Conservation (phyloP, 2,888 invertebrate species). For the Dimorphilus gyrociliatus region DNA sequence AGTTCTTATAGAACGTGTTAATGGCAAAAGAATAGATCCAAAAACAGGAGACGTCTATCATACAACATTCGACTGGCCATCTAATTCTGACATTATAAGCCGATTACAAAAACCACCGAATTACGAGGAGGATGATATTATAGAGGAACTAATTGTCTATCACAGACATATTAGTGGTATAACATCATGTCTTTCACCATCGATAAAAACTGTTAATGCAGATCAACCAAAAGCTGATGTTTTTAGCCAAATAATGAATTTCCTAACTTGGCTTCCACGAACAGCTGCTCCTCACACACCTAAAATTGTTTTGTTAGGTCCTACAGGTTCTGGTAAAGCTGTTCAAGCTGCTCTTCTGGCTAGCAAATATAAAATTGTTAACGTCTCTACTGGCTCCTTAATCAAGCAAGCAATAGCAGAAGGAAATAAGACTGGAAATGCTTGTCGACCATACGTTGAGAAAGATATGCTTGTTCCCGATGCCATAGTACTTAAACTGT, state of each 20-base stretch:
- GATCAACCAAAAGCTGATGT: conserved; percentile 39
- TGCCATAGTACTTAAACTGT: conserved; percentile 27
- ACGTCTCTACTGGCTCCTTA: conserved; percentile 31
- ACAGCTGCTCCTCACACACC: conserved; percentile 36
- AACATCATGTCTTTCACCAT: conserved; percentile 18
- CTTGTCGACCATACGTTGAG: conserved; percentile 29
- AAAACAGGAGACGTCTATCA: conserved; percentile 36
- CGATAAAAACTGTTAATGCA: conserved; percentile 29
- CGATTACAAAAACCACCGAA: conserved; percentile 24
- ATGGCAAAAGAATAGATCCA: conserved; percentile 33
- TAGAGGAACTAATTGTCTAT: conserved; percentile 24
- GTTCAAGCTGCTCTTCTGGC: conserved; percentile 33
- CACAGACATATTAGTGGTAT: conserved; percentile 29
- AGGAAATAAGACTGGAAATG: conserved; percentile 28
- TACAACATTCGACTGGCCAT: conserved; percentile 35
- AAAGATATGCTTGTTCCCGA: conserved; percentile 33
- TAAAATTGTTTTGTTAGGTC: conserved; percentile 32
- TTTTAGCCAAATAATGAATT: conserved; percentile 30
- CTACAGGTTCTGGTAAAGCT: conserved; percentile 33
- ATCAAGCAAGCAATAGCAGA: conserved; percentile 34
- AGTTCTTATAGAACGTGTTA: conserved; percentile 34
- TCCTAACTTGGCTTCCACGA: conserved; percentile 22
- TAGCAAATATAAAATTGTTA: conserved; percentile 36
- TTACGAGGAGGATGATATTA: conserved; percentile 25
- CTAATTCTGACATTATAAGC: conserved; percentile 19